Base-by-base conservation (phyloP, 2,113 vertebrate genomes). In the Microtus richardsoni region DNA sequence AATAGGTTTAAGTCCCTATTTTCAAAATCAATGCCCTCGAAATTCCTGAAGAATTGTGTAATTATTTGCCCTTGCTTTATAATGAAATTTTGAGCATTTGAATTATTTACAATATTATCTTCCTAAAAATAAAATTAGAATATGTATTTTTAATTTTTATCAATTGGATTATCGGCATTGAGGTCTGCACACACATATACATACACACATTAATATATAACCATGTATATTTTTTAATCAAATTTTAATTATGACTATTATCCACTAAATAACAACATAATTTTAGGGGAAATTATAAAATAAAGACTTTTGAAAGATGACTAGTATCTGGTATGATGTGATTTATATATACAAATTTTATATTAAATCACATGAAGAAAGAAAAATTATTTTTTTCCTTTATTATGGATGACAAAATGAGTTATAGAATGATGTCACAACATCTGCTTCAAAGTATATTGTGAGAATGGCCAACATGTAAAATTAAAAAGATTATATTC, bases 71-170 rank as follows among this genome's bases (percentile, higher is more conserved):
- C 21, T n/a, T 95, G 4, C 26, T 74, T 95, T 78, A 80, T 84
- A 95, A 87, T 83, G 24, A 95, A 95, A 79, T 80, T 83, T 74
- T 94, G 8, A 64, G 4, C 12, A 66, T 80, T 94, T 93, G 36
- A 94, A 91, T 91, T 66, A 83, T 41, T 22, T 26, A 49, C 10
- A 89, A 22, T 28, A 49, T 66, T 90, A 66, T 26, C 21, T 90
- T 9, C 26, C 64, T 47, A 49, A 66, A 78, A 89, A 19, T 88
- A 79, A 85, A 60, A 17, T 75, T 49, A 89, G 1, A 54, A 82
- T 73, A 49, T 68, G 84, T 78, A 47, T 62, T 79, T 88, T 95
- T 33, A 74, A 71, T 92, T 95, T 84, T 26, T 91, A 78, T 74
- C 33, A 89, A 44, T 52, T 78, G 74, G 3, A 75, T 91, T 71